Conservation (phyloP, 1,140 invertebrate genomes). For the Drosophila mauritiana region DNA sequence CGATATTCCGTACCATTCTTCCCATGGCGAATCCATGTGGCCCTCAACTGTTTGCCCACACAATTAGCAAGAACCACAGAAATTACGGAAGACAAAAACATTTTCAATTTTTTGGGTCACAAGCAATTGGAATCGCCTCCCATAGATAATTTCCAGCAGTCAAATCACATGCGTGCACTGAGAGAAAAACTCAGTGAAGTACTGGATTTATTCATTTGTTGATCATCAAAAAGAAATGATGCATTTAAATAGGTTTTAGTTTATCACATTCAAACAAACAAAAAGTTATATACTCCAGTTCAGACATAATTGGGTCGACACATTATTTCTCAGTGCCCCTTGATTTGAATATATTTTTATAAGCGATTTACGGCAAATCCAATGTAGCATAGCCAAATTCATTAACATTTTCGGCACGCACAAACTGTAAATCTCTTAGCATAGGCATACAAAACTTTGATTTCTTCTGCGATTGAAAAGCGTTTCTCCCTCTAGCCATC, state of each 20-base stretch:
- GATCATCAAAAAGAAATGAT: too few species aligned
- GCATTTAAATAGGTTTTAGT: neutral
- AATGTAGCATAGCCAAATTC: slow-evolving; percentile 73
- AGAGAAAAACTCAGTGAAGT: neutral
- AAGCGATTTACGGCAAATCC: slow-evolving; percentile 66
- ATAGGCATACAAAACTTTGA: slow-evolving; percentile 54
- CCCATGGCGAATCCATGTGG: slow-evolving; percentile 68
- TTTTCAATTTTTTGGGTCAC: slow-evolving; percentile 68
- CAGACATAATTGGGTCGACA: too few species aligned
- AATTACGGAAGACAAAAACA: slow-evolving; percentile 37
- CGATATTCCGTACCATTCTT: slow-evolving; percentile 42
- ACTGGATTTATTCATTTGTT: too few species aligned
- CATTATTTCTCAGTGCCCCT: slow-evolving; percentile 14
- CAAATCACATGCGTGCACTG: slow-evolving; percentile 42
- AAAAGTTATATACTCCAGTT: too few species aligned
- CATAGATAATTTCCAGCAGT: slow-evolving; percentile 67
- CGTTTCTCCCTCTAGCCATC: neutral
- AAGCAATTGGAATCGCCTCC: slow-evolving; percentile 69
- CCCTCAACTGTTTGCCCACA: slow-evolving; percentile 57
- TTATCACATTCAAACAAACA: neutral
- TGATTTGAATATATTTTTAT: slow-evolving; percentile 54
- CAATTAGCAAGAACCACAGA: slow-evolving; percentile 67
- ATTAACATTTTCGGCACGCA: slow-evolving; percentile 83
- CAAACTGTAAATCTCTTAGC: slow-evolving; percentile 81
- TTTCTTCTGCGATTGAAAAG: slow-evolving; percentile 5